Base-by-base conservation (phyloP, 1,140 invertebrate genomes). In the Brachionus calyciflorus region DNA sequence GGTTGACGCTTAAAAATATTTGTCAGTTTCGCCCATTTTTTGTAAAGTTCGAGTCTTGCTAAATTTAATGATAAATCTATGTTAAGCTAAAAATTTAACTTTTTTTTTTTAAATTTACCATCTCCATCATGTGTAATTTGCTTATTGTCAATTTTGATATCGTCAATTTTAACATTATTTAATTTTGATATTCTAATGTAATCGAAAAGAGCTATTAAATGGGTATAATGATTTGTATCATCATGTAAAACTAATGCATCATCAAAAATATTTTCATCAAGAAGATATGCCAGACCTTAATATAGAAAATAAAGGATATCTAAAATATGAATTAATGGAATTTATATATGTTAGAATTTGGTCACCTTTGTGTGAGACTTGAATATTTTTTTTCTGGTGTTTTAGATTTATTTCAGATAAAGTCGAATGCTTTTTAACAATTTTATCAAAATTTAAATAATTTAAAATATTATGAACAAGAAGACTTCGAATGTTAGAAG, bases 1-100 rank as follows among this genome's bases (percentile, higher is more conserved):
- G 92, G 92, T 81, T 93, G 92, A 78, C 91, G 89, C 80, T 89
- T 90, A 84, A 87, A 88, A 87, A 89, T 89, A 24, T 84, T 84
- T 3, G 86, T 85, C 86, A 88, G 88, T 14, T 86, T 81, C 0
- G 88, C 90, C 89, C 89, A 90, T 79, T 89, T 89, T 75, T 88
- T 81, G 14, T 63, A 17, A 12, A 77, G 24, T 10, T 28, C 55
- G 17, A 28, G 6, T 57, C 73, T 73, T 14, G 41, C 46, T 73
- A 55, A 49, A 33, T 0, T 12, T 21, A n/a, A n/a, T n/a, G n/a
- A n/a, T n/a, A n/a, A n/a, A n/a, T n/a, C n/a, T n/a, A n/a, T n/a
- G n/a, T n/a, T n/a, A n/a, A n/a, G n/a, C n/a, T 9, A 37, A 37
- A 37, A 37, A 5, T 37, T 37, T 37, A 37, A 37, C 33, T 5